Evolutionary conservation across 2,113 vertebrate species (phyloP), one percentile per base, ranked within the genome.

Genomic region (Morone chrysops): DNA sequence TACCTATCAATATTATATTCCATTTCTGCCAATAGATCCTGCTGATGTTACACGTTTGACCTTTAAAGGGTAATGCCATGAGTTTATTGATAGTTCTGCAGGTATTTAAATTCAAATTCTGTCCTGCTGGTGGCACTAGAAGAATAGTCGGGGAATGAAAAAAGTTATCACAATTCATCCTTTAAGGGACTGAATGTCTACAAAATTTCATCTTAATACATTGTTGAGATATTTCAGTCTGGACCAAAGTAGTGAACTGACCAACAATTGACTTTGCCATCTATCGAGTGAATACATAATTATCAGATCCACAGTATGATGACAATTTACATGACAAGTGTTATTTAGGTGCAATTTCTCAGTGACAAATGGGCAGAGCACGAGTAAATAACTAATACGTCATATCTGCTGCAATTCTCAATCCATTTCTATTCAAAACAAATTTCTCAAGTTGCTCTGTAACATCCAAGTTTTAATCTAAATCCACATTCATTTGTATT

Each of bases 401-500:
- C 56, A 60, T 60, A 47, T 53, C 36, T 45, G 45, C 62, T 17
- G 56, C 63, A 18, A 61, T 62, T 57, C 54, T 67, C 20, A 41
- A 54, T 54, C 5, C 4, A 22, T 59, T 63, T 72, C 20, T 65
- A 69, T 70, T 69, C 11, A 38, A 62, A 75, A 66, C 25, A 4
- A 47, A 45, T 40, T 47, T 56, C 38, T 45, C 3, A 54, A 47
- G 48, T 69, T 87, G 38, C 53, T 76, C 61, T 63, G 66, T 61
- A 65, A 11, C 18, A 17, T 41, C 16, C 18, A 22, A 14, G 20
- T 62, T 56, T 81, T 43, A 18, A 43, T 74, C 36, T 22, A 43
- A 65, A 57, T 59, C 75, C 48, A 70, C 48, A 62, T 80, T 59
- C 10, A 76, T 88, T 85, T 59, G 54, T 72, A 76, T 82, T 82